phyloP scores from a whole-genome alignment of 2,888 invertebrate species.

The Drosophila meridiana region DNA sequence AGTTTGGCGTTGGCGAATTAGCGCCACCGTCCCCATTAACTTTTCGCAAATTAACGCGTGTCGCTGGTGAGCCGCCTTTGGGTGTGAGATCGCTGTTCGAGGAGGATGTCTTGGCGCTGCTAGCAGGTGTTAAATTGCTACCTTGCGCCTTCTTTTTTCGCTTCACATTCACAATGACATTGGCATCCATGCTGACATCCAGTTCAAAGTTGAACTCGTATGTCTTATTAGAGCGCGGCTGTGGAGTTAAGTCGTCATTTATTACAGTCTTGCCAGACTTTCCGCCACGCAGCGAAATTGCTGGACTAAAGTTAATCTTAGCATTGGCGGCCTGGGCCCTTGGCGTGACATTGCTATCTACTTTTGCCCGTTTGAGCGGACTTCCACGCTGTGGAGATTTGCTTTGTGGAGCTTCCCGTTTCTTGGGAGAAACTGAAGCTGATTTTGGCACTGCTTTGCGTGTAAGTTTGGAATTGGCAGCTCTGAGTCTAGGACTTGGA shows the following conservation, averaged over 20 bases:
- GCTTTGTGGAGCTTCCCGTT: constrained; percentile 19
- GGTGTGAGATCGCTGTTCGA: constrained; percentile 17
- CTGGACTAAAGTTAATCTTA: constrained; percentile 78
- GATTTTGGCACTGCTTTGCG: constrained; percentile 31
- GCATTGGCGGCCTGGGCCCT: constrained; percentile 45
- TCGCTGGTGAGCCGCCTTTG: constrained; percentile 66
- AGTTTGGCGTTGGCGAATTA: constrained; percentile 26
- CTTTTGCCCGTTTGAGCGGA: constrained; percentile 50
- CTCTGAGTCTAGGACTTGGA: constrained; percentile 8
- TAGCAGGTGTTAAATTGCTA: not conserved
- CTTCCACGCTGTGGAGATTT: constrained; percentile 36
- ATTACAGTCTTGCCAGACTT: constrained; percentile 83
- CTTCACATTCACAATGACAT: constrained; percentile 84
- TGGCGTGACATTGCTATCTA: constrained; percentile 37
- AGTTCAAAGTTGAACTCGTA: constrained; percentile 85
- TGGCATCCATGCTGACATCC: constrained; percentile 85
- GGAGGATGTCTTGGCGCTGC: constrained; percentile 35
- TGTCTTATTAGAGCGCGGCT: constrained; percentile 81
- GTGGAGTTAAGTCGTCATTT: constrained; percentile 83
- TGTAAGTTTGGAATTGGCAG: constrained; percentile 27
- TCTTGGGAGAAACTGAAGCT: constrained; percentile 51
- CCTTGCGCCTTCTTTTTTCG: constrained; percentile 80
- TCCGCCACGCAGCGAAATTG: constrained; percentile 62
- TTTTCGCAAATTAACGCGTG: constrained; percentile 79
- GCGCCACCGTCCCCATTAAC: constrained; percentile 46